Conservation (phyloP, 2,113 vertebrate genomes). For the Nansenia antarctica region DNA sequence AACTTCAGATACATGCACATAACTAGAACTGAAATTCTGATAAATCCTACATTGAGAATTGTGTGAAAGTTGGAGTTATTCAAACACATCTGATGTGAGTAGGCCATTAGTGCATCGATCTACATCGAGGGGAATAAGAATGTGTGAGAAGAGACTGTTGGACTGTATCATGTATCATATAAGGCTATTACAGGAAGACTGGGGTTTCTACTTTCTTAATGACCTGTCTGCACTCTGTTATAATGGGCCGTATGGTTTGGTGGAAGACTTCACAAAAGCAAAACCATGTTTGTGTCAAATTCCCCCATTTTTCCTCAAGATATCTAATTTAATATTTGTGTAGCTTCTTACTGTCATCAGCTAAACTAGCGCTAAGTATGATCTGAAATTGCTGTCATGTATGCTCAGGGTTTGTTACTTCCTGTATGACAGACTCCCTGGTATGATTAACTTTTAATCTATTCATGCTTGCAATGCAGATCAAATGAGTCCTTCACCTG, state of each 20-base stretch:
- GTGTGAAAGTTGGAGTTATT: too few relatives aligned
- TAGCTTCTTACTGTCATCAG: neutral
- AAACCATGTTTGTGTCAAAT: too few relatives aligned
- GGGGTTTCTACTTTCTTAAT: neutral
- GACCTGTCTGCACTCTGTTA: neutral
- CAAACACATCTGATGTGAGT: too few relatives aligned
- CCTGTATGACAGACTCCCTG: neutral
- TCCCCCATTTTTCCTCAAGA: neutral
- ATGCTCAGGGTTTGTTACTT: neutral
- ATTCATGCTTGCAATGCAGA: neutral
- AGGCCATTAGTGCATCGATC: too few relatives aligned
- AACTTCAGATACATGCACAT: too few relatives aligned
- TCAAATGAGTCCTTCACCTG: slow-evolving; percentile 8
- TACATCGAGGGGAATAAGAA: too few relatives aligned
- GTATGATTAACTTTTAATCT: neutral
- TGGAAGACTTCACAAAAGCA: too few relatives aligned
- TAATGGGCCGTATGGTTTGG: too few relatives aligned
- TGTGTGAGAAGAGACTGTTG: too few relatives aligned
- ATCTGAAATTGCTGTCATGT: neutral
- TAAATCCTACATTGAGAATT: too few relatives aligned
- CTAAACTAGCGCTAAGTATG: neutral
- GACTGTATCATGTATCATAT: neutral
- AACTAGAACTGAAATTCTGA: too few relatives aligned
- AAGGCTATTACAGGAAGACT: neutral
- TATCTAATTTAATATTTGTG: neutral